Evolutionary conservation across 2,797 vertebrate genomes (phyloP), one percentile per base, ranked within the genome.

Genomic region (Petrocephalus sullivani): DNA sequence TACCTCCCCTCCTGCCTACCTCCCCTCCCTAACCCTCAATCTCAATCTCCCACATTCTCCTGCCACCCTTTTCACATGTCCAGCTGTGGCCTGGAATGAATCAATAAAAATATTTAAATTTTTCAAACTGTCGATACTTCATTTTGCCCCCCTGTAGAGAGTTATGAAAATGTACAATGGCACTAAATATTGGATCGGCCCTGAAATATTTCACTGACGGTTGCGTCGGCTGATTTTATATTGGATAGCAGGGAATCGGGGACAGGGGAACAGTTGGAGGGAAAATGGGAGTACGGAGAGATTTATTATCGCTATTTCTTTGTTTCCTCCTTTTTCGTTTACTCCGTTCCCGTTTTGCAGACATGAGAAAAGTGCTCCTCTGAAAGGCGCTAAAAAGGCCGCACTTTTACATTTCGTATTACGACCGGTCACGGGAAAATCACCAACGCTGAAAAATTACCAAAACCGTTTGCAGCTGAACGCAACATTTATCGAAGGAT

Each of bases 71-170:
- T 51, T 57, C 51, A 85, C 75, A 57, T 86, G 60, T 87, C 54
- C 12, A 3, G 84, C 46, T n/a, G 37, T 3, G 86, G 46, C 54
- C 61, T 6, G 3, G 28, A 28, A 21, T 49, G 91, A 86, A 89
- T 94, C 93, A 90, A 95, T 93, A 89, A 88, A 93, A 90, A 92
- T 85, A 60, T 85, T 57, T 56, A 16, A 37, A 85, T 28, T 93
- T 93, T 94, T 93, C 92, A 90, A 94, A 89, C 92, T 92, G 95
- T 92, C 94, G 89, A 95, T 95, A 94, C 57, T 94, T 90, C 89
- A 92, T 88, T 93, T 93, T 87, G 88, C 88, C 14, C 0, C 89
- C 88, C 37, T 21, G 85, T 46, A 12, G 58, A 82, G 28, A 16
- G 14, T 53, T 23, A 56, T 9, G 23, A 90, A 90, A 92, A 91